Evolutionary conservation across 2,797 vertebrate species (phyloP), one percentile per base, ranked within the genome.

Genomic region (Epinephelus coioides): DNA sequence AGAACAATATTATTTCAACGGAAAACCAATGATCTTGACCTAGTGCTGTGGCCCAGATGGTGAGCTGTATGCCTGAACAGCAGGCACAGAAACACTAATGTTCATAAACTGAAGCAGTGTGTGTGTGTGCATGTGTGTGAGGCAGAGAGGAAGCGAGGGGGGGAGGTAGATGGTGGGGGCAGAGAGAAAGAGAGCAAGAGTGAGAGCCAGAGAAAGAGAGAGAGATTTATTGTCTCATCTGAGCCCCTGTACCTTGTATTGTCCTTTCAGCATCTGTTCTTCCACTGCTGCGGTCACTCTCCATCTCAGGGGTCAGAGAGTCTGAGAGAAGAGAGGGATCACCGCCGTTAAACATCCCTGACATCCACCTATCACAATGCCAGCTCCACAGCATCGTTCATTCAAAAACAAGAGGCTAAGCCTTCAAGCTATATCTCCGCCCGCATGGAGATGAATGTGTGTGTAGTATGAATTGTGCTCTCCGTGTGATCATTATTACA

Each of bases 191-290:
- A 86, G 86, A 87, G 86, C 67, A 81, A 82, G 89, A 92, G 82
- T 70, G 88, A 90, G 86, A 91, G 92, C 89, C 88, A 86, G 90
- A 94, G 94, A 95, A 86, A 90, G 83, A 88, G 94, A 96, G 95
- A 94, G 95, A 98, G 97, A 99, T 98, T 98, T 99, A 99, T 98
- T 95, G 97, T 97, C 97, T 96, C 96, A 97, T 97, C 96, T 96
- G 96, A 97, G 96, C 95, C 97, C 96, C 96, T 96, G 95, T 98
- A 99, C 98, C 98, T 99, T 99, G 98, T 99, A 99, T 99, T 99
- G 98, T 98, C 98, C 98, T 99, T 97, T 99, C 98, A 97, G 98
- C 97, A 98, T 99, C 98, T 99, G 98, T 97, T 99, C 98, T 98
- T 96, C 97, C 96, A 96, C 97, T 97, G 88, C 97, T 97, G 96